Percentiles rank a stretch among this genome's conserved stretches.
phyloP scores from a whole-genome alignment of 2,888 invertebrate species.

The Rhorus exstirpatorius region DNA sequence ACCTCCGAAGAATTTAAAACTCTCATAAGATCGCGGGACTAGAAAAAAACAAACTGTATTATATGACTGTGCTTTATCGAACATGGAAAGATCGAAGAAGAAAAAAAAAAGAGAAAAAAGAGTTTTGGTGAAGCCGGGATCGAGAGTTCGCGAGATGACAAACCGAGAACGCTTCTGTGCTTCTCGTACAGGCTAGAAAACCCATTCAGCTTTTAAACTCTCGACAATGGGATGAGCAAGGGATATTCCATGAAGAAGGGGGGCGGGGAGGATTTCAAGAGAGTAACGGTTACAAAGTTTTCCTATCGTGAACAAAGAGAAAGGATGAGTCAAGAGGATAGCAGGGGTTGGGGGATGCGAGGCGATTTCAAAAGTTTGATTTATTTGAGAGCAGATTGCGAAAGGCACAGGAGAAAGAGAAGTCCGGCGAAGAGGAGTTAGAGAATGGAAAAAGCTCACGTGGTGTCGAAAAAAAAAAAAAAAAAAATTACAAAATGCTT shows the following conservation, averaged over 20 bases:
- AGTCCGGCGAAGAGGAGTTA: slow-evolving; percentile 68
- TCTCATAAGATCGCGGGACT: slow-evolving; percentile 62
- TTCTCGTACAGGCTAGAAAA: slow-evolving; percentile 83
- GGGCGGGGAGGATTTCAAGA: slow-evolving; percentile 43
- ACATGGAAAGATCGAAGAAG: slow-evolving; percentile 9
- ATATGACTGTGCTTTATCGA: background rate
- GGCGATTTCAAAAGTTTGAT: slow-evolving; percentile 85
- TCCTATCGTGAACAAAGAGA: slow-evolving; percentile 69
- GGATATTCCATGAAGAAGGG: slow-evolving; percentile 48
- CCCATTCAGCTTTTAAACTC: slow-evolving; percentile 85
- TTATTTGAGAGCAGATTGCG: slow-evolving; percentile 85
- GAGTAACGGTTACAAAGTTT: slow-evolving; percentile 81
- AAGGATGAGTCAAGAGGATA: slow-evolving; percentile 56
- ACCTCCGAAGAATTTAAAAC: slow-evolving; percentile 78
- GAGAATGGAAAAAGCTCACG: slow-evolving; percentile 45
- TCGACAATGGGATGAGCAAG: slow-evolving; percentile 81
- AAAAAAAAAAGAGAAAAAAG: slow-evolving; percentile 37
- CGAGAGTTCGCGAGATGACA: slow-evolving; percentile 77
- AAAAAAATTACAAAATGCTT: slow-evolving; percentile 65
- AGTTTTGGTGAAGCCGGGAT: slow-evolving; percentile 52
- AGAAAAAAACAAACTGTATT: background rate
- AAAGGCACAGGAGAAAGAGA: slow-evolving; percentile 74
- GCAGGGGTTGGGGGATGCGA: slow-evolving; percentile 63
- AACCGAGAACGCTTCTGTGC: slow-evolving; percentile 79
- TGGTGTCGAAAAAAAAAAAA: slow-evolving; percentile 55